These are phyloP conservation scores for Neodontobutis hainanensis DNA, from an alignment of 2,113 vertebrate genomes.

Conservation along the genomic window DNA sequence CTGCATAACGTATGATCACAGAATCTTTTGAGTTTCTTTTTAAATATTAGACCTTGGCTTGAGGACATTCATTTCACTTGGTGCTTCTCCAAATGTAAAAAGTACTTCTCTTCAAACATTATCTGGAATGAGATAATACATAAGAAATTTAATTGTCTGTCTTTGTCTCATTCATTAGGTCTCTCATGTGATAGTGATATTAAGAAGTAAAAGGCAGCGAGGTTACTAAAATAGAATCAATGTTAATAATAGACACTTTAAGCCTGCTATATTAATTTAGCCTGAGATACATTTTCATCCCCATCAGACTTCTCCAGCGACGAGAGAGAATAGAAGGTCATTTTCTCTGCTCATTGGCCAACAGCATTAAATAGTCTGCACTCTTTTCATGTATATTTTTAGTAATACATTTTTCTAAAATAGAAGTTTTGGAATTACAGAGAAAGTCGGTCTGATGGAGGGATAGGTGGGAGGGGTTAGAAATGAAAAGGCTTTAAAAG, in stretches of 20 bases:
- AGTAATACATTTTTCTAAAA: background rate
- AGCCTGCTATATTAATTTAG: constrained; percentile 43
- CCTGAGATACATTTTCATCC: constrained; percentile 18
- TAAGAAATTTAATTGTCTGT: constrained; percentile 41
- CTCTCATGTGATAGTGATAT: constrained; percentile 30
- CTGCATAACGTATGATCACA: too few relatives aligned
- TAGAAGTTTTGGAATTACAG: background rate
- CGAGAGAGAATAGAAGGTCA: constrained; percentile 20
- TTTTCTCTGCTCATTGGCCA: constrained; percentile 15
- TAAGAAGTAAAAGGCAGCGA: constrained; percentile 24
- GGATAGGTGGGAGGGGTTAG: constrained; percentile 13
- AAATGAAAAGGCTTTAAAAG: constrained; percentile 76
- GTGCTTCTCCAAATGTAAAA: background rate
- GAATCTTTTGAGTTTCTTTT: background rate
- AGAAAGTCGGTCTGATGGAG: background rate
- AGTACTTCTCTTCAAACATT: constrained; percentile 48
- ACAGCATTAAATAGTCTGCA: too few relatives aligned
- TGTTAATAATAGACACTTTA: constrained; percentile 63
- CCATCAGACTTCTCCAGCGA: constrained; percentile 38
- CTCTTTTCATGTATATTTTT: too few relatives aligned
- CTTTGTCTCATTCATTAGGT: constrained; percentile 57
- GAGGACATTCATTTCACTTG: background rate
- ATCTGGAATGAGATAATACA: constrained; percentile 42
- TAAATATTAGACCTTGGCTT: background rate
- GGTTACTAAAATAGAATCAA: constrained; percentile 63